phyloP scores from a whole-genome alignment of 1,140 invertebrate genomes.

The Pogonomyrmex barbatus region DNA sequence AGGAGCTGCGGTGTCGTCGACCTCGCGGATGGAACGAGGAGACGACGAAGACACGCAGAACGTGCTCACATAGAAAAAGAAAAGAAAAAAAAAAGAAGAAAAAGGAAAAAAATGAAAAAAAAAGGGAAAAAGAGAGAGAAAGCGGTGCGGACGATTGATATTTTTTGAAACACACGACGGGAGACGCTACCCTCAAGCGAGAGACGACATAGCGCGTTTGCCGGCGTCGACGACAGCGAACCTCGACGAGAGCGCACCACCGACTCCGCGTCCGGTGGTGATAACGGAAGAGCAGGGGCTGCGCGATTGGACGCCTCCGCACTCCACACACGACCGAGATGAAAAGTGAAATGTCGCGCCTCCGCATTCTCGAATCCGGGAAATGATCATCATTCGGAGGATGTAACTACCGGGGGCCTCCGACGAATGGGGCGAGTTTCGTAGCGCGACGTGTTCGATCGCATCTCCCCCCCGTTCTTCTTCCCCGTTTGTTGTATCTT shows the following conservation, averaged over 20 bases:
- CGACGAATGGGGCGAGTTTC: neutral
- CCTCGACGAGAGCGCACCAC: neutral
- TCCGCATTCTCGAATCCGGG: neutral
- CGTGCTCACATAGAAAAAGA: conserved; percentile 9
- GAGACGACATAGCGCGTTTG: conserved; percentile 18
- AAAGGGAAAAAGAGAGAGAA: neutral
- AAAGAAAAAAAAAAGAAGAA: neutral
- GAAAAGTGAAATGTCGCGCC: neutral
- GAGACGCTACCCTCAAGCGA: conserved; percentile 17
- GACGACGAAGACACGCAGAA: conserved; percentile 47
- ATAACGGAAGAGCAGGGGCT: neutral
- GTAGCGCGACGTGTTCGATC: conserved; percentile 1
- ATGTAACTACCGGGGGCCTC: neutral
- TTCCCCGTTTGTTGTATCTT: conserved; percentile 33
- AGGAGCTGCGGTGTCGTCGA: conserved; percentile 47
- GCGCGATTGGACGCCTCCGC: neutral
- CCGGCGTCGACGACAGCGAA: neutral
- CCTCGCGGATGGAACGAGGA: conserved; percentile 37
- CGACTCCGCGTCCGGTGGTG: neutral
- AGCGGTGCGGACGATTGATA: conserved; percentile 32
- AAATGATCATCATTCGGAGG: neutral
- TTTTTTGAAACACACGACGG: conserved; percentile 46
- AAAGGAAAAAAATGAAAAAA: neutral
- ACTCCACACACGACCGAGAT: too few species aligned
- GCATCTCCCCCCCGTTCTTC: neutral